Evolutionary conservation across 2,888 invertebrate genomes (phyloP), one percentile per base, ranked within the genome.

Genomic region (Glaucopsyche alexis): DNA sequence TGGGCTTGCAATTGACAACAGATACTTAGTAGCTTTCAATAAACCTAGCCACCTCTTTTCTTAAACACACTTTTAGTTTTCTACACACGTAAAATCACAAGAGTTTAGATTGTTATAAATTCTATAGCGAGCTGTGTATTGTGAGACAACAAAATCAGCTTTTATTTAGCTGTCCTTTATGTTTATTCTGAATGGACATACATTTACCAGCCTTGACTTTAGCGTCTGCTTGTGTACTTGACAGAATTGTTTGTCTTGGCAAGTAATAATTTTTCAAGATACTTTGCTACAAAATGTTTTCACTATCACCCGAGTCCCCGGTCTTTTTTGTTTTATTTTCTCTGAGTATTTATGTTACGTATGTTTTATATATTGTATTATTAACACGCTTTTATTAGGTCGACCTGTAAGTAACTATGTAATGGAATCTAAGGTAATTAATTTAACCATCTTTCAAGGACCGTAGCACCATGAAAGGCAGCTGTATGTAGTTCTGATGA

Each of bases 201-300:
- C 55, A 60, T 60, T 60, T 19, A 19, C 55, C 29, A 60, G 55
- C 29, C 55, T 55, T 60, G 55, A 60, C 29, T 60, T 60, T 29
- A 60, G 55, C 55, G 55, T 60, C 55, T 60, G 55, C 65, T 65
- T 8, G 38, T 65, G 65, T 40, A 65, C 65, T 65, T 65, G 65
- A 40, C 65, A 65, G 40, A 65, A 38, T 65, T 65, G 40, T 65
- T 60, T 29, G 55, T 60, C 55, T 29, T 65, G n/a, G 38, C 14
- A 40, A 40, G 65, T 40, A 40, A 65, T 65, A 40, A 65, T 65
- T 65, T 65, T 65, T 65, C 65, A 65, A 65, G 65, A 65, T 40
- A 40, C n/a, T 65, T 14, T 9, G 65, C 40, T 65, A 65, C 65
- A 65, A 65, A 65, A n/a, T 8, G 7, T 65, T 65, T 65, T 65